phyloP scores from a whole-genome alignment of 2,888 invertebrate genomes.

The Rhogogaster chlorosoma region DNA sequence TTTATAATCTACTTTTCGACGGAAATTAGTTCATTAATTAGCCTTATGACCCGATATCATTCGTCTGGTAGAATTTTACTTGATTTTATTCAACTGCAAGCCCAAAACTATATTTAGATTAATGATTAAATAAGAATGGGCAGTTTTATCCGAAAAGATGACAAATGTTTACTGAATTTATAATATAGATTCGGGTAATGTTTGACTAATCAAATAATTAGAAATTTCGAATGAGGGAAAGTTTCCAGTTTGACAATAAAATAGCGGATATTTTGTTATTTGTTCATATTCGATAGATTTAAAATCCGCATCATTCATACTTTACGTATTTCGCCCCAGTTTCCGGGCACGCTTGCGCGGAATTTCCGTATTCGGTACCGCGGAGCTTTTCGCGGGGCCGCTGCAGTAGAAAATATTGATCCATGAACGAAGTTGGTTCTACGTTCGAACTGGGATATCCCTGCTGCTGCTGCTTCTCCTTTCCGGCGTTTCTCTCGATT shows the following conservation, averaged over 20 bases:
- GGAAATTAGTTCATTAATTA: neutral
- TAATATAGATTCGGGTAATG: neutral
- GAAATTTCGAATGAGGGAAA: neutral
- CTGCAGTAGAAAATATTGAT: conserved; percentile 46
- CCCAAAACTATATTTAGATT: neutral
- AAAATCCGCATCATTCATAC: conserved; percentile 18
- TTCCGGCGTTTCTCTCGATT: neutral
- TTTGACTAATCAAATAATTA: neutral
- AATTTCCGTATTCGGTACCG: conserved; percentile 9
- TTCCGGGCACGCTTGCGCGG: conserved; percentile 44
- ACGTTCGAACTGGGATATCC: neutral
- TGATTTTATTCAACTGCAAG: neutral
- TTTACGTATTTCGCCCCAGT: neutral
- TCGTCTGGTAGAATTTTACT: neutral
- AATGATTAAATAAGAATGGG: neutral
- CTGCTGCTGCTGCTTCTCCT: neutral
- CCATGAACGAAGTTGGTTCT: neutral
- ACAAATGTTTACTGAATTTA: neutral
- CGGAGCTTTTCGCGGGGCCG: conserved; percentile 28
- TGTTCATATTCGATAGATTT: neutral
- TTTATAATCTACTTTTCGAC: neutral
- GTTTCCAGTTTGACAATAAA: neutral
- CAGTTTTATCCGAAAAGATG: neutral
- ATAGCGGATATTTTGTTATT: neutral
- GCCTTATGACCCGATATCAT: neutral